Evolutionary conservation across 2,797 vertebrate species (phyloP).

Genomic region (Propithecus deckenii): DNA sequence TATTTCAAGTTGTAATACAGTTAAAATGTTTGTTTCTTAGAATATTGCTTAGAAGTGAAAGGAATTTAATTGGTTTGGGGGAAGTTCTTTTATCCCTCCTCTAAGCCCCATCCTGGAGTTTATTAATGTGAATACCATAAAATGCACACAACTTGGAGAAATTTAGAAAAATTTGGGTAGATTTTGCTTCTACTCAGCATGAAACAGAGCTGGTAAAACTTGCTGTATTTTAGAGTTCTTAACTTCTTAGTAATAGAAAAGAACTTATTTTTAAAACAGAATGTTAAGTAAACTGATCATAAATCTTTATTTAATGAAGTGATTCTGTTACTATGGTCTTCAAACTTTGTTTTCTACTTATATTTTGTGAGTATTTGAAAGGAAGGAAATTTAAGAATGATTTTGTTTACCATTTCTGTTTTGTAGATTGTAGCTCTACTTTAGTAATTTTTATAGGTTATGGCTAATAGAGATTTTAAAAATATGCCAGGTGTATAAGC

Average conservation of each 20-base stretch:
- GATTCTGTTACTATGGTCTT: background rate
- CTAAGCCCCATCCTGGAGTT: background rate
- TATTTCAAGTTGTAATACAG: slow-evolving; percentile 16
- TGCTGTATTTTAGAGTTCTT: background rate
- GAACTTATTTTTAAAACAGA: background rate
- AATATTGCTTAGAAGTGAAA: slow-evolving; percentile 1
- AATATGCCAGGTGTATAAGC: background rate
- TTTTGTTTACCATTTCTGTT: background rate
- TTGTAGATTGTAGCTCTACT: background rate
- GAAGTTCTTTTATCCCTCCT: background rate
- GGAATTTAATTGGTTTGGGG: background rate
- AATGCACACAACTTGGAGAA: slow-evolving; percentile 1
- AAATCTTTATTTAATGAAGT: slow-evolving; percentile 7
- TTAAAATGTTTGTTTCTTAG: slow-evolving; percentile 10
- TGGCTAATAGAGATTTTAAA: background rate
- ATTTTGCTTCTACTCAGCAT: background rate
- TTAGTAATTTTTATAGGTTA: background rate
- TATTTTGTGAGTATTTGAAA: slow-evolving; percentile 20
- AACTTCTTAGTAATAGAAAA: slow-evolving; percentile 39
- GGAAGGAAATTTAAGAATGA: background rate
- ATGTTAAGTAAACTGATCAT: background rate
- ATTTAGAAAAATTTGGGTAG: background rate
- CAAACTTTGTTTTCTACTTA: background rate
- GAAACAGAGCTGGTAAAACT: background rate
- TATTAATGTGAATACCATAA: slow-evolving; percentile 14